phyloP scores from a whole-genome alignment of 2,797 vertebrate species.

The Sebastes iracundus region DNA sequence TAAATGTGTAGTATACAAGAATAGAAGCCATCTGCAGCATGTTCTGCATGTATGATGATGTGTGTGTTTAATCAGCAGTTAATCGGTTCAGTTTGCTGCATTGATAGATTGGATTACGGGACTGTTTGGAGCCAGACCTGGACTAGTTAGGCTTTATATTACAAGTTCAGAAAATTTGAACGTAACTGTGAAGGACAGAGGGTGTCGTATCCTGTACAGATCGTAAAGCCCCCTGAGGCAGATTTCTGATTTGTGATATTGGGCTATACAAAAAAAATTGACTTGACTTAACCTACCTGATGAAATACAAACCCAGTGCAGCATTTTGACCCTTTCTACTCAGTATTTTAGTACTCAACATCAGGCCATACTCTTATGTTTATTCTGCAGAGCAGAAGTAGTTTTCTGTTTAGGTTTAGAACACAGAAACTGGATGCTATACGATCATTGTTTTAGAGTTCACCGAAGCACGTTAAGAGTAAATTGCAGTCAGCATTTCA shows the following conservation, averaged over 20 bases:
- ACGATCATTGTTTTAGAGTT: slow-evolving; percentile 24
- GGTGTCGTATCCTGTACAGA: no score
- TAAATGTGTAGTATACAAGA: neutral
- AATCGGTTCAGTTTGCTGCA: neutral
- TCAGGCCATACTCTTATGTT: neutral
- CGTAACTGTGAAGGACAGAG: no score
- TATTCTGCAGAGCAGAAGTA: neutral
- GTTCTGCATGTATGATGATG: neutral
- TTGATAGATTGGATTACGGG: neutral
- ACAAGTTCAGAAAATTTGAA: neutral
- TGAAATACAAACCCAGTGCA: neutral
- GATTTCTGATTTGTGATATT: no score
- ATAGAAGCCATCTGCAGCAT: neutral
- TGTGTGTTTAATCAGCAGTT: neutral
- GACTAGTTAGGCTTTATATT: neutral
- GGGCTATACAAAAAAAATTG: no score
- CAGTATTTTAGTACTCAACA: neutral
- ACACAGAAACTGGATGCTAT: neutral
- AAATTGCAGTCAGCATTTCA: slow-evolving; percentile 45
- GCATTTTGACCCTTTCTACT: neutral
- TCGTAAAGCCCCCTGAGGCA: no score
- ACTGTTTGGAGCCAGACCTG: neutral
- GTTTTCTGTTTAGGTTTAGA: neutral
- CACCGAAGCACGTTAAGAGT: slow-evolving; percentile 9
- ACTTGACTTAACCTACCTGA: neutral